Conservation (phyloP, 2,888 invertebrate genomes). For the Pandemis corylana region DNA sequence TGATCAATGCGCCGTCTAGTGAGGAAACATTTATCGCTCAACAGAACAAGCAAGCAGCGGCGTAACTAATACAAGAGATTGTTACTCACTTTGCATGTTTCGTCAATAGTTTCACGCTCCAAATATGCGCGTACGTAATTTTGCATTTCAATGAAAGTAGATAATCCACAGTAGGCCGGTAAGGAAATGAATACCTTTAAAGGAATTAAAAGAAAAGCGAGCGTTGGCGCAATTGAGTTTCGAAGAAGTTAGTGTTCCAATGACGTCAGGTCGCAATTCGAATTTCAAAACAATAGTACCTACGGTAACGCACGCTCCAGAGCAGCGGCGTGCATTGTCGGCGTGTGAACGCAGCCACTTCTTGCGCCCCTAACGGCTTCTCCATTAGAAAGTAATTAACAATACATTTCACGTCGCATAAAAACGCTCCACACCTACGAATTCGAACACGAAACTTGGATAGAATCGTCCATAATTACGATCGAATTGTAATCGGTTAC, state of each 20-base stretch:
- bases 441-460: slow-evolving; percentile 54
- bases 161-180: slow-evolving; percentile 58
- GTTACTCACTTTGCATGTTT: slow-evolving; percentile 85
- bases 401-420: slow-evolving; percentile 60
- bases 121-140: slow-evolving; percentile 57
- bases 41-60: slow-evolving; percentile 55
- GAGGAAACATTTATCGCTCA: slow-evolving; percentile 78
- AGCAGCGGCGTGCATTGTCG: slow-evolving; percentile 59
- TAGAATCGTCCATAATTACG: slow-evolving; percentile 64
- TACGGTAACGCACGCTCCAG: slow-evolving; percentile 67
- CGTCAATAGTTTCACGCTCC: slow-evolving; percentile 84
- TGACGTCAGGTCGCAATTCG: slow-evolving; percentile 70
- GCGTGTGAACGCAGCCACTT: slow-evolving; percentile 68
- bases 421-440: slow-evolving; percentile 58
- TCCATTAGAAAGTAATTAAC: slow-evolving; percentile 79
- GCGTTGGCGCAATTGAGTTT: slow-evolving; percentile 50
- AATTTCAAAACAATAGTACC: slow-evolving; percentile 77
- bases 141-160: slow-evolving; percentile 78
- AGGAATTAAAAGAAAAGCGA: slow-evolving; percentile 30
- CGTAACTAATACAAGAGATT: slow-evolving; percentile 83
- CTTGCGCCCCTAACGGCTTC: slow-evolving; percentile 66
- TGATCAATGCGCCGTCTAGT: slow-evolving; percentile 75
- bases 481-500: slow-evolving; percentile 72
- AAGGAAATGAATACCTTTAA: slow-evolving; percentile 42
- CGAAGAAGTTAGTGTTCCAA: slow-evolving; percentile 69